Evolutionary conservation across 2,888 invertebrate species (phyloP), one percentile per base, ranked within the genome.

Genomic region (Acanthosepion lycidas): DNA sequence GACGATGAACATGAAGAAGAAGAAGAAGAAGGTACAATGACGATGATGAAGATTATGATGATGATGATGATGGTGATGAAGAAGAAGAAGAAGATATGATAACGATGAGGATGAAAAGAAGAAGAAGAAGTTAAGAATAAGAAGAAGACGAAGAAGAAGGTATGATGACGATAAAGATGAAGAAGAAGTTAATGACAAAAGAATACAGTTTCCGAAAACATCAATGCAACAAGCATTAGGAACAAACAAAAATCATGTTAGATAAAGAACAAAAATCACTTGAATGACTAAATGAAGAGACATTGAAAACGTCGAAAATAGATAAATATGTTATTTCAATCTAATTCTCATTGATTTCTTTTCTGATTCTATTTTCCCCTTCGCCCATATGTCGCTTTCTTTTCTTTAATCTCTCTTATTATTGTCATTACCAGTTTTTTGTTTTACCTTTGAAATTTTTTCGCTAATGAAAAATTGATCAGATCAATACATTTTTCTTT

Each of bases 261-360:
- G 15, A 4, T 15, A 51, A 51, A 51, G 9, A 8, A 51, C 8
- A 51, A 6, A 8, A 51, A 51, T 51, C 51, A 12, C 8, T 59
- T 59, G 23, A 59, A 59, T 26, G 59, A 20, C 6, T 26, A 59
- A 59, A 78, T 78, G n/a, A 78, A 78, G 78, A 78, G n/a, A 15
- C 15, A 78, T n/a, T n/a, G 78, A n/a, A 78, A 33, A 33, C 12
- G 8, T 78, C n/a, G 12, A 78, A 78, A 78, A n/a, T 12, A 78
- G 78, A 78, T n/a, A 78, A 78, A n/a, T 78, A n/a, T 78, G n/a
- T 78, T 78, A 78, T 78, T n/a, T 78, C n/a, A 78, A 78, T 78
- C n/a, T n/a, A n/a, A n/a, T 78, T 78, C n/a, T 78, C n/a, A 78
- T 15, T n/a, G 15, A n/a, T n/a, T n/a, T 2, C 15, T n/a, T n/a